A percentile compares a stretch with the other conserved stretches of the same genome.
Evolutionary conservation across 2,113 vertebrate genomes (phyloP).

Genomic region (Vanacampus margaritifer): DNA sequence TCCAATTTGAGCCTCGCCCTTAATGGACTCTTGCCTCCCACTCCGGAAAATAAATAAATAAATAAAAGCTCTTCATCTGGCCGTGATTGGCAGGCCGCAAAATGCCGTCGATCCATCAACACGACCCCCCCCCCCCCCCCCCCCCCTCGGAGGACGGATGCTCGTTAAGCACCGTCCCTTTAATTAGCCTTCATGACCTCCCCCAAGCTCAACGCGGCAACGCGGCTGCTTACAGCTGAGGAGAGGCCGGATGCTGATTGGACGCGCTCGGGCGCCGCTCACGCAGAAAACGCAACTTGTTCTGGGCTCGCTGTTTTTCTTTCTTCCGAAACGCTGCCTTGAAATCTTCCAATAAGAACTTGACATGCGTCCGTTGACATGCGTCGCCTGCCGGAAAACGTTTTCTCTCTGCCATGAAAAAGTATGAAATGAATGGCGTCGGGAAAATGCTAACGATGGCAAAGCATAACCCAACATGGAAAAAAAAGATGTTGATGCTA

Average conservation of each 20-base stretch:
- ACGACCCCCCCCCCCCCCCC: constrained; percentile 36
- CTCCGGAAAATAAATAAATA: constrained; percentile 66
- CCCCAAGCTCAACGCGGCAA: constrained; percentile 49
- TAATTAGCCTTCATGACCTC: constrained; percentile 75
- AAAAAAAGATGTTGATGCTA: too few relatives aligned
- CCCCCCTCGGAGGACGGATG: constrained; percentile 60
- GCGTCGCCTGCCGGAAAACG: too few relatives aligned
- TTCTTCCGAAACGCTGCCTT: neutral
- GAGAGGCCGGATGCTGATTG: constrained; percentile 42
- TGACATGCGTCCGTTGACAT: too few relatives aligned
- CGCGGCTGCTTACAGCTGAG: constrained; percentile 57
- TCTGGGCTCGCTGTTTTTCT: neutral
- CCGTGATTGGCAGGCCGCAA: constrained; percentile 73
- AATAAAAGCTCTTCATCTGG: constrained; percentile 53
- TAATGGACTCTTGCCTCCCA: constrained; percentile 75
- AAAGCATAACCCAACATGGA: too few relatives aligned
- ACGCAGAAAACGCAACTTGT: constrained; percentile 1
- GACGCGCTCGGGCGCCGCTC: constrained; percentile 5
- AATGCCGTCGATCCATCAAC: constrained; percentile 70
- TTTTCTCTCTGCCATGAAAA: too few relatives aligned
- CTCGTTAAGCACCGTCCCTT: constrained; percentile 69
- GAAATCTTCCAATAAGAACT: too few relatives aligned
- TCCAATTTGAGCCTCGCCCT: constrained; percentile 68
- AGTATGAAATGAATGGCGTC: too few relatives aligned
- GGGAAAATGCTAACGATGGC: too few relatives aligned